Evolutionary conservation across 2,888 invertebrate species (phyloP), one percentile per base, ranked within the genome.

Genomic region (Lepidocyrtoides sp.): DNA sequence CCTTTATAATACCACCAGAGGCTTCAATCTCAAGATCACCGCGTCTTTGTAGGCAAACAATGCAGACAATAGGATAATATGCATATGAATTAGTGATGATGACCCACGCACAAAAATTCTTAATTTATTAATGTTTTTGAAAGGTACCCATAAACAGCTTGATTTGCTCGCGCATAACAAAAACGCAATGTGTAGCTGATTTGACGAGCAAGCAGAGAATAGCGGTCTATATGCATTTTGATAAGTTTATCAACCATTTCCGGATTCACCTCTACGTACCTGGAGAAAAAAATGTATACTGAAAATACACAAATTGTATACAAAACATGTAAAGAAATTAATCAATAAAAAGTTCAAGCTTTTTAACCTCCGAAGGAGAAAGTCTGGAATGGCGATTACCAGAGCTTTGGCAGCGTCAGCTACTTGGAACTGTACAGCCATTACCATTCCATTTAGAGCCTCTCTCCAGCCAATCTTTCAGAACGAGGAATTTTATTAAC

Each of bases 361-460:
- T 10, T 7, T 10, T 41, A 41, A 87, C 83, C 48, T 72, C 63
- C 57, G 26, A 0, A 79, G 51, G 14, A 90, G 1, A 51, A 54
- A 90, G 14, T 75, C 66, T 0, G 90, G 90, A 41, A 90, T 54
- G 0, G 90, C 90, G 7, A 90, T 26, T 0, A 90, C 23, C 5
- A 90, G n/a, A 0, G 85, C 90, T 41, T 77, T 90, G 2, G 90
- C 90, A n/a, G 36, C 48, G 23, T 90, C 90, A 0, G 90, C 90
- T 0, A 90, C 90, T 85, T 90, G 85, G 26, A 57, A 90, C 20
- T 90, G 85, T 0, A 85, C 69, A 23, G 66, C 23, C 85, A 85
- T 69, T 12, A 66, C 69, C 23, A 84, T 14, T 17, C 90, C 90
- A 7, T 41, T 12, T 2, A 90, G 10, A 44, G 90, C 79, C 69